phyloP scores from a whole-genome alignment of 2,888 invertebrate genomes.

The Xestia sexstrigata region DNA sequence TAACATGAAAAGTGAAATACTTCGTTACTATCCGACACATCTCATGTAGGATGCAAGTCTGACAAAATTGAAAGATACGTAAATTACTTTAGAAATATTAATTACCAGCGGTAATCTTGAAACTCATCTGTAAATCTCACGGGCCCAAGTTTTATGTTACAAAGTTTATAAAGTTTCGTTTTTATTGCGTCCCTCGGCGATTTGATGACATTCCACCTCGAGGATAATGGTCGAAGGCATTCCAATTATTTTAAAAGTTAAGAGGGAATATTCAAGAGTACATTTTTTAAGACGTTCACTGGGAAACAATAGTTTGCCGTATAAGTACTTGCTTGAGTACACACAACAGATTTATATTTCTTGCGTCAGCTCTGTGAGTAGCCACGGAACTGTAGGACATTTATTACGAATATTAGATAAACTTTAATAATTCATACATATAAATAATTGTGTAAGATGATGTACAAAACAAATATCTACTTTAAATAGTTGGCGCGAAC shows the following conservation, averaged over 20 bases:
- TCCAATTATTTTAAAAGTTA: slow-evolving; percentile 52
- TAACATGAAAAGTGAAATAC: slow-evolving; percentile 38
- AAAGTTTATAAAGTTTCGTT: slow-evolving; percentile 56
- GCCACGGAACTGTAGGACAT: slow-evolving; percentile 12
- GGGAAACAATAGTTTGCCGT: slow-evolving; percentile 24
- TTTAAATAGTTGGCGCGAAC: slow-evolving; percentile 84
- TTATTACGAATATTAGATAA: slow-evolving; percentile 42
- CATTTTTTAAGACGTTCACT: slow-evolving; percentile 1
- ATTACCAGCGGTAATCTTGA: slow-evolving; percentile 64
- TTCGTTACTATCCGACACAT: slow-evolving; percentile 49
- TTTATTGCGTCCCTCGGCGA: slow-evolving; percentile 60
- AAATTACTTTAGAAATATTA: slow-evolving; percentile 66
- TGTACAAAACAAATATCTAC: slow-evolving; percentile 71
- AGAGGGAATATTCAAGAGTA: slow-evolving; percentile 20
- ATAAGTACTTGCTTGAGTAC: background rate
- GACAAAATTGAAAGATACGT: slow-evolving; percentile 63
- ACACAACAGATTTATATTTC: background rate
- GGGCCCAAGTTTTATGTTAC: slow-evolving; percentile 63
- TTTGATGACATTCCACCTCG: slow-evolving; percentile 61
- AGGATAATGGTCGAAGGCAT: slow-evolving; percentile 58
- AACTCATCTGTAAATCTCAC: slow-evolving; percentile 59
- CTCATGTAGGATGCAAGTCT: slow-evolving; percentile 41
- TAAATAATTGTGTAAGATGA: slow-evolving; percentile 62
- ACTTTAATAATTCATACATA: slow-evolving; percentile 62
- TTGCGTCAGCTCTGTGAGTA: background rate